Base-by-base conservation (phyloP, 2,113 vertebrate species). In the Entelurus aequoreus region DNA sequence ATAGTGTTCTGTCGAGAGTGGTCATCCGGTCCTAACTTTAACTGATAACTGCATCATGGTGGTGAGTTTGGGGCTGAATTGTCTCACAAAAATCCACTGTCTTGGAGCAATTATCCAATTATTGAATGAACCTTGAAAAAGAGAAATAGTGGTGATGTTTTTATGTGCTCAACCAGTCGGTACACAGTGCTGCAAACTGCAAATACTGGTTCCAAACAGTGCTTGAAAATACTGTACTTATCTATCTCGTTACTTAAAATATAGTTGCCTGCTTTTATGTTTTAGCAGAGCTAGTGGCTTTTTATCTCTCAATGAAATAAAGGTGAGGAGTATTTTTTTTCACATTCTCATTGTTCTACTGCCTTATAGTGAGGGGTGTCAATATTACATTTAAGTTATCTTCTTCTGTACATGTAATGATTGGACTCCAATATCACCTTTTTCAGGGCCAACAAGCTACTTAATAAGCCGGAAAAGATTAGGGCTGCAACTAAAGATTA, bases 1-100 rank as follows among this genome's bases (percentile, higher is more conserved):
- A 47, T 56, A 61, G 58, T 16, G 42, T 51, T 67, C 51, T 28
- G 48, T 48, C 35, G 50, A 60, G 28, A 60, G 67, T 62, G 49
- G 58, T 36, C 37, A 46, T 46, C 66, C 60, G 46, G 55, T 50
- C 53, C 54, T 74, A 53, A 50, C 7, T 1, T 1, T 54, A 13
- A 76, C 63, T 16, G 52, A 76, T 11, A 55, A 48, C 60, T 50
- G 38, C 83, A 88, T 74, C 75, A 88, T 88, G 87, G 60, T 54
- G 84, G 88, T 87, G 68, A 87, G 85, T 88, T 35, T 21, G 1
- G 16, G 7, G 37, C n/a, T 44, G 19, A 14, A 75, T 50, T 46
- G 10, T 46, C 42, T 12, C 4, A 28, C 62, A 14, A 6, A 15
- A 65, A 21, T 35, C 55, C 12, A 65, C 42, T 42, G 5, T 62